A percentile compares a stretch with the other conserved stretches of the same genome.
Evolutionary conservation across 2,888 invertebrate genomes (phyloP).

Genomic region (Trissoscelio sp.): DNA sequence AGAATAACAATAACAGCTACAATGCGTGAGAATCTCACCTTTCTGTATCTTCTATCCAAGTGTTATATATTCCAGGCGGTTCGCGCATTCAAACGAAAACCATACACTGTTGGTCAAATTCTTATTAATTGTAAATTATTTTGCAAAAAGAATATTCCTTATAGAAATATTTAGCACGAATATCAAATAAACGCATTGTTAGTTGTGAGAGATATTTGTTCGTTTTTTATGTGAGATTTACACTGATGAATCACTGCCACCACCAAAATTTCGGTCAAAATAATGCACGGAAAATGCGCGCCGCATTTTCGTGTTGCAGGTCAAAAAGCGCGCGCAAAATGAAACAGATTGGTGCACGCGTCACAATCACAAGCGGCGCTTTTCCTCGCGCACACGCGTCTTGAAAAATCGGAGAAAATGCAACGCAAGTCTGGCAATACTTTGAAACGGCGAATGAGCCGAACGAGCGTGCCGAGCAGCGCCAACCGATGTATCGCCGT

Average conservation of each 20-base stretch:
- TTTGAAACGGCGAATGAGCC: slow-evolving; percentile 45
- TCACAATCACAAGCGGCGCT: neutral
- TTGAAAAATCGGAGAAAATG: slow-evolving; percentile 31
- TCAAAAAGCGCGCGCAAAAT: slow-evolving; percentile 40
- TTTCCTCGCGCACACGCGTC: slow-evolving; percentile 20
- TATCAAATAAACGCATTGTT: too few relatives aligned
- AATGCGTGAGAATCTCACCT: slow-evolving; percentile 9
- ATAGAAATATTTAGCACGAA: too few relatives aligned
- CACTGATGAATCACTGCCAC: slow-evolving; percentile 3
- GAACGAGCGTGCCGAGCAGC: slow-evolving; percentile 44
- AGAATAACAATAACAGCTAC: slow-evolving; percentile 18
- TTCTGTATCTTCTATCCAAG: neutral
- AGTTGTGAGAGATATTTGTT: neutral
- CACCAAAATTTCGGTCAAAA: slow-evolving; percentile 9
- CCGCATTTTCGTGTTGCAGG: neutral
- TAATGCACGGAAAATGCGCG: slow-evolving; percentile 11
- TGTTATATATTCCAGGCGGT: neutral
- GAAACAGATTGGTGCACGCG: neutral
- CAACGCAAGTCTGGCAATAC: slow-evolving; percentile 20
- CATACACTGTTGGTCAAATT: too few relatives aligned
- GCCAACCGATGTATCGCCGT: slow-evolving; percentile 63
- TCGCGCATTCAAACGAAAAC: neutral
- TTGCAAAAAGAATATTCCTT: too few relatives aligned
- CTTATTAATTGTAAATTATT: too few relatives aligned
- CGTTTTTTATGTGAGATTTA: neutral